Percentiles rank a stretch among this genome's conserved stretches.
Conservation (phyloP, 2,113 vertebrate genomes). For the Antechinus stuartii region DNA sequence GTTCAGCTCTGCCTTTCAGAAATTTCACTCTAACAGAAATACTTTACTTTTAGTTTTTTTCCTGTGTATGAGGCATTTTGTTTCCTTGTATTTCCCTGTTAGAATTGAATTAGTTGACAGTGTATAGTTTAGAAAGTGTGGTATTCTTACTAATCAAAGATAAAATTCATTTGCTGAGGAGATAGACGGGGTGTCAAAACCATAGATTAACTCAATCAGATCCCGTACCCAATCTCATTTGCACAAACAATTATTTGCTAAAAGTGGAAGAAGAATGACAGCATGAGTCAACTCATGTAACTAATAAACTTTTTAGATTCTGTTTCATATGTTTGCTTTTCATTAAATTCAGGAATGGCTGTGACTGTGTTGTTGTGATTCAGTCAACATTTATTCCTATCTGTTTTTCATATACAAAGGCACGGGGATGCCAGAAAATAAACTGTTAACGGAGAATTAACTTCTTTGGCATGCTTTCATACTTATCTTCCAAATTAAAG, state of each 20-base stretch:
- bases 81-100: constrained; percentile 41
- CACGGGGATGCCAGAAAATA: constrained; percentile 87
- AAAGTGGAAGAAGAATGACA: constrained; percentile 64
- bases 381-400: constrained; percentile 87
- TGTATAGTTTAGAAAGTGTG: constrained; percentile 46
- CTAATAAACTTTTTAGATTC: constrained; percentile 84
- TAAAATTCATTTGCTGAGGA: constrained; percentile 46
- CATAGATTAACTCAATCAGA: constrained; percentile 57
- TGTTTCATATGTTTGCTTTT: constrained; percentile 85
- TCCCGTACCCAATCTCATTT: constrained; percentile 29
- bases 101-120: constrained; percentile 59
- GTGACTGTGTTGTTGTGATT: constrained; percentile 78
- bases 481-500: constrained; percentile 91
- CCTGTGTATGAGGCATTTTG: constrained; percentile 47
- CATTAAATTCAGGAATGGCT: constrained; percentile 83
- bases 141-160: constrained; percentile 58
- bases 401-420: constrained; percentile 89
- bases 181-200: constrained; percentile 52
- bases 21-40: neutral
- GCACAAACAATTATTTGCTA: constrained; percentile 72
- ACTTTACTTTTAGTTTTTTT: constrained; percentile 30
- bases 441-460: constrained; percentile 91
- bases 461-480: constrained; percentile 89
- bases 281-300: constrained; percentile 70
- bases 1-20: constrained; percentile 6